These are phyloP conservation scores for Halichondria panicea DNA, from an alignment of 37 sponge, comb jelly and placozoan genomes.

Conservation along the genomic window DNA sequence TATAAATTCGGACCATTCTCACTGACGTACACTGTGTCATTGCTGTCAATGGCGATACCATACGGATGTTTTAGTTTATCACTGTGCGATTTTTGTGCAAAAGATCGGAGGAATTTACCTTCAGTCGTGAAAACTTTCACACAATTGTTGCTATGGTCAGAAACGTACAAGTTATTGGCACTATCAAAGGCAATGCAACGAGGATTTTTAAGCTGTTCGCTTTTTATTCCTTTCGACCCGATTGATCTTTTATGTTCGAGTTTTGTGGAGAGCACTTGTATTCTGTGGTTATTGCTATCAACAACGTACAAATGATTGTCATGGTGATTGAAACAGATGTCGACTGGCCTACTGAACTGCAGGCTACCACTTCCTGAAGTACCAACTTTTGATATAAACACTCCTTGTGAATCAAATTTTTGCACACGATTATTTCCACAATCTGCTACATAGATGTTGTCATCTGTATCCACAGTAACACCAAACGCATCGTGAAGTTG, in stretches of 20 bases:
- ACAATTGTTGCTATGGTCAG: too few relatives aligned
- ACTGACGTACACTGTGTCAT: too few relatives aligned
- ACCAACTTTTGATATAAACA: slow-evolving; percentile 29
- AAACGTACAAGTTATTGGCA: not conserved
- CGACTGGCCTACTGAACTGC: slow-evolving; percentile 38
- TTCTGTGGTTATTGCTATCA: slow-evolving; percentile 37
- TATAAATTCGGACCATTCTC: too few relatives aligned
- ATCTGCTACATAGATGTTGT: slow-evolving; percentile 7
- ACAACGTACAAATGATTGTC: slow-evolving; percentile 31
- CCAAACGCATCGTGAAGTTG: not conserved
- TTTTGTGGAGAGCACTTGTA: too few relatives aligned
- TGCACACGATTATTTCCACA: slow-evolving; percentile 14
- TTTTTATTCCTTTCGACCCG: not conserved
- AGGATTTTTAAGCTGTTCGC: not conserved
- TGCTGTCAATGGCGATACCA: too few relatives aligned
- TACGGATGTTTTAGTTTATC: too few relatives aligned
- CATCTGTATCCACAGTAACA: slow-evolving; percentile 1
- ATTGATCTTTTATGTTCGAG: slow-evolving; percentile 41
- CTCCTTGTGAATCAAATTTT: slow-evolving; percentile 40
- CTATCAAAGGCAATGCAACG: not conserved
- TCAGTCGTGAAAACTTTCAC: too few relatives aligned
- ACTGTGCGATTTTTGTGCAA: too few relatives aligned
- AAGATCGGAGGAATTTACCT: too few relatives aligned
- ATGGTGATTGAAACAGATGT: slow-evolving; percentile 21
- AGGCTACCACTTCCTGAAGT: slow-evolving; percentile 16